Percentiles rank a stretch among this genome's conserved stretches.
These are phyloP conservation scores for Papilio aristodemus DNA, from an alignment of 1,140 invertebrate species.

Conservation along the genomic window DNA sequence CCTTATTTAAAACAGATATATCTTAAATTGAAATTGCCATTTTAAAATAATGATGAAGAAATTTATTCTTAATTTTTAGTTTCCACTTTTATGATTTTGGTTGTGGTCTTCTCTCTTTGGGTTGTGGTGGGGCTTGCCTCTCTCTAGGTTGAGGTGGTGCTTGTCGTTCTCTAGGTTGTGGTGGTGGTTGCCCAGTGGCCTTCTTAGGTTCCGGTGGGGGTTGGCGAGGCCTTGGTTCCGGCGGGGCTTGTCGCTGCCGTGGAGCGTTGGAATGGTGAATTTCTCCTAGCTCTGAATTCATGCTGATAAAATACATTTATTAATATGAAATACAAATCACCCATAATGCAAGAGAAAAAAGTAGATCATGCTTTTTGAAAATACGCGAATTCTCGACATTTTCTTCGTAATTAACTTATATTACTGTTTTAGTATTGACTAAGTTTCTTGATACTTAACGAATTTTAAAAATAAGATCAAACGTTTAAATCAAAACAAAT, in stretches of 20 bases:
- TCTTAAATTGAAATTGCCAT: too few relatives aligned
- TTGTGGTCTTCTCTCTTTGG: conserved; percentile 32
- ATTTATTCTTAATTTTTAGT: too few relatives aligned
- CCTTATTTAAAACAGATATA: too few relatives aligned
- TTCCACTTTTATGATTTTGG: not conserved
- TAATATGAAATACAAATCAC: not conserved
- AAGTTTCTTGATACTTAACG: too few relatives aligned
- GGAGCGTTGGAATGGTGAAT: conserved; percentile 51
- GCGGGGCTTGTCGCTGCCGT: conserved; percentile 50
- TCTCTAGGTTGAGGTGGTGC: conserved; percentile 44
- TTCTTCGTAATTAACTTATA: too few relatives aligned
- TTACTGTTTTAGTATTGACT: too few relatives aligned
- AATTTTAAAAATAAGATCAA: too few relatives aligned
- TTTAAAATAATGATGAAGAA: too few relatives aligned
- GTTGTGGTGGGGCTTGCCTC: conserved; percentile 41
- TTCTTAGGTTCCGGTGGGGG: conserved; percentile 53
- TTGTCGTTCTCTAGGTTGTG: conserved; percentile 43
- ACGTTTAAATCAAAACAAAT: too few relatives aligned
- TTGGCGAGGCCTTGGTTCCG: conserved; percentile 46
- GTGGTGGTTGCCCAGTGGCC: conserved; percentile 42
- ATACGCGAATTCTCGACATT: too few relatives aligned
- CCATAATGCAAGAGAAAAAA: not conserved
- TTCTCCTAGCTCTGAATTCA: conserved; percentile 33
- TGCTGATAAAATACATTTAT: not conserved
- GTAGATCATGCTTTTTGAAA: too few relatives aligned